These are phyloP conservation scores for Eudorcas thomsonii DNA, from an alignment of 2,113 vertebrate species.

Conservation along the genomic window DNA sequence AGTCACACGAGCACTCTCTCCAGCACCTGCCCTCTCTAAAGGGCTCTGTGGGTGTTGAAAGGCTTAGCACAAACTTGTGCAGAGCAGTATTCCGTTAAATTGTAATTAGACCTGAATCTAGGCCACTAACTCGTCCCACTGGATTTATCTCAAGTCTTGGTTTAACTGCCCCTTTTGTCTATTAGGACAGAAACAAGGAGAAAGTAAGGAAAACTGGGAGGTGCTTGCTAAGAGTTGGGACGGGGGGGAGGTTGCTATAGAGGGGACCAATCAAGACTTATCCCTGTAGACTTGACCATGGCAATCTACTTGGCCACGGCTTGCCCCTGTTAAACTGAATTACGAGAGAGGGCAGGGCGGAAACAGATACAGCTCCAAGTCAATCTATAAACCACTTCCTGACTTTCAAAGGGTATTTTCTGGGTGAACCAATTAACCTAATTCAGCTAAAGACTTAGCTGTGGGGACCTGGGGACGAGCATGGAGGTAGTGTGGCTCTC, in stretches of 20 bases:
- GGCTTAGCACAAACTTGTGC: neutral
- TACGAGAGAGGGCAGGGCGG: neutral
- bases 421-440: slow-evolving; percentile 54
- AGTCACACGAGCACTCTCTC: neutral
- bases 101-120: slow-evolving; percentile 62
- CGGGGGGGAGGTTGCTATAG: no score
- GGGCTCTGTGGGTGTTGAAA: neutral
- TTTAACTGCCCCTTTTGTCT: slow-evolving; percentile 47
- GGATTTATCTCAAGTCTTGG: slow-evolving; percentile 53
- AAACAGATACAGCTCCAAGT: neutral
- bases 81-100: neutral
- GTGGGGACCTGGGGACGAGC: neutral
- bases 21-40: neutral
- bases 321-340: neutral
- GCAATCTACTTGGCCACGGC: neutral
- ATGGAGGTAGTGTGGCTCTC: neutral
- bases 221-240: neutral
- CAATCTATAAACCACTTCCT: neutral
- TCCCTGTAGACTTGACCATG: neutral
- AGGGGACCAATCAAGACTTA: neutral
- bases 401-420: slow-evolving; percentile 32
- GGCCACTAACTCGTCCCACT: slow-evolving; percentile 48
- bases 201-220: neutral
- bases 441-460: slow-evolving; percentile 17
- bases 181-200: slow-evolving; percentile 33